Evolutionary conservation across 2,113 vertebrate species (phyloP), one percentile per base, ranked within the genome.

Genomic region (Marmota monax): DNA sequence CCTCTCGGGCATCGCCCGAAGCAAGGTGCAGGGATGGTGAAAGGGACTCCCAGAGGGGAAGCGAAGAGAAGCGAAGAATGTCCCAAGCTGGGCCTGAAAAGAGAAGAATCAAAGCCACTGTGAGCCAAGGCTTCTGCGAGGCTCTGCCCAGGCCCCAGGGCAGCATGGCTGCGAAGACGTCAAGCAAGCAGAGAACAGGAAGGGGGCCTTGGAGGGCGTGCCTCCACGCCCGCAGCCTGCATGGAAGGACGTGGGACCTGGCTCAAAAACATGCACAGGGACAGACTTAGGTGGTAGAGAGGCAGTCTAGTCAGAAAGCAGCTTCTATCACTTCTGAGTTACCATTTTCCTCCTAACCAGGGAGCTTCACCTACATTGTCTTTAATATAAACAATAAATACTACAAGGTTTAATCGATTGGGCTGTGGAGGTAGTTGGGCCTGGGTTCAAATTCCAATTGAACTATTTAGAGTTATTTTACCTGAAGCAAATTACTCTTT

Each of bases 1-100:
- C 87, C 98, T 99, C 98, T 98, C 99, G 0, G 99, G 99, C 99
- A 99, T 99, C 91, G 97, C 98, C 98, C 45, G 92, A 90, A 98
- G 92, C 92, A 97, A 96, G 92, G 96, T 77, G 87, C 92, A 79
- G 97, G 6, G 37, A 0, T 90, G 90, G 96, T 22, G 58, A 95
- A 96, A 96, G 95, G 94, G 92, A 89, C 87, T 94, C 84, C 97
- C 96, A 96, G 97, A 96, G 96, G 96, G 96, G 97, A 96, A 96
- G 97, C 5, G 93, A 94, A 89, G 96, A 88, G 95, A 97, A 97
- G 93, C 32, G 95, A 63, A 96, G 95, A 96, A 93, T 96, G 90
- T 98, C 98, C 97, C 98, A 92, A 94, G 90, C 96, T 5, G 95
- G 95, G 98, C 96, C 98, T 98, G 97, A 98, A 98, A 98, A 98